Conservation (phyloP, 1,140 invertebrate genomes). For the Hyphantria cunea region DNA sequence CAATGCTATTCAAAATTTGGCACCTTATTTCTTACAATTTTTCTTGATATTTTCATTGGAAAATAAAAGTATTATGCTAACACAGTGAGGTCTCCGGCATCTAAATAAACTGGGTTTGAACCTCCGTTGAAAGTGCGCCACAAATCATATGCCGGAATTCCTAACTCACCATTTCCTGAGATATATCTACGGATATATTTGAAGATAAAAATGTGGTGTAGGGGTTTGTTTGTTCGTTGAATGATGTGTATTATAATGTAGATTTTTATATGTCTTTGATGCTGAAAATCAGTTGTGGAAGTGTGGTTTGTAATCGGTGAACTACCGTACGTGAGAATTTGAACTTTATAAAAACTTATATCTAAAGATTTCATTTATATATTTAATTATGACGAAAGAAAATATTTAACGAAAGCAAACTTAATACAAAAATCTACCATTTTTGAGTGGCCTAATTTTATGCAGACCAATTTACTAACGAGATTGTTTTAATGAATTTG, state of each 20-base stretch:
- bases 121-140: constrained; percentile 34
- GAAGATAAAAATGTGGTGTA: constrained; percentile 1
- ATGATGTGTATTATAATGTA: background rate
- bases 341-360: too few relatives aligned
- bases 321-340: too few relatives aligned
- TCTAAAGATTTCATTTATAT: too few relatives aligned
- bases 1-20: background rate
- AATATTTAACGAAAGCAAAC: too few relatives aligned
- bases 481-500: too few relatives aligned
- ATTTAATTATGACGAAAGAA: too few relatives aligned
- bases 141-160: constrained; percentile 61
- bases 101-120: constrained; percentile 10
- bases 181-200: background rate
- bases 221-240: constrained; percentile 6
- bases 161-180: constrained; percentile 47
- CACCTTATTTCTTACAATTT: constrained; percentile 1
- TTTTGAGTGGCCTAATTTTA: too few relatives aligned
- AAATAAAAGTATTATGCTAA: constrained; percentile 17
- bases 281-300: background rate
- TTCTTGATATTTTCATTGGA: constrained; percentile 3
- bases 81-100: constrained; percentile 5
- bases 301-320: too few relatives aligned
- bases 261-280: background rate
- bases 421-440: too few relatives aligned
- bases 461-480: too few relatives aligned